A percentile compares a stretch with the other conserved stretches of the same genome.
Evolutionary conservation across 1,140 invertebrate species (phyloP).

Genomic region (Pollicipes pollicipes): DNA sequence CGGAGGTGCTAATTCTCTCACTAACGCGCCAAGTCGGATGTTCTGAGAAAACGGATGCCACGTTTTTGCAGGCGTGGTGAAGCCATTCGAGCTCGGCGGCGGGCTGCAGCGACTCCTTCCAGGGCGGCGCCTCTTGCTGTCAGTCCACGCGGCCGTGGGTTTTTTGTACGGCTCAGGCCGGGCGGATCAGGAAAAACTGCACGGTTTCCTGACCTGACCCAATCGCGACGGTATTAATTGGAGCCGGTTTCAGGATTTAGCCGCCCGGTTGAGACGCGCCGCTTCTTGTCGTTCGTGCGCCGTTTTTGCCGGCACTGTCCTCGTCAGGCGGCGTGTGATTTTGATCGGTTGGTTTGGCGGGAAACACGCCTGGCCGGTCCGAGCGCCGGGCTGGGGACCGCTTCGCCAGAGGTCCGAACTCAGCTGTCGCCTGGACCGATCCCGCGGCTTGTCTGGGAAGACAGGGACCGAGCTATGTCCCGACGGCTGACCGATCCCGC

Average conservation of each 20-base stretch:
- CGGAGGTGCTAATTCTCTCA: not conserved
- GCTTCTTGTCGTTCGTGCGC: not conserved
- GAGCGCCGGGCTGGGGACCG: too few relatives aligned
- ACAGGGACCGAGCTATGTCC: too few relatives aligned
- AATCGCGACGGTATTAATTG: not conserved
- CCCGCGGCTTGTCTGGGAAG: too few relatives aligned
- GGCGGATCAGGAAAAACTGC: not conserved
- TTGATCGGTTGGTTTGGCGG: not conserved
- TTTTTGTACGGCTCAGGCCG: not conserved
- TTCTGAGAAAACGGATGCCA: not conserved
- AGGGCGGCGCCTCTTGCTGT: too few relatives aligned
- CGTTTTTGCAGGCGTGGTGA: not conserved
- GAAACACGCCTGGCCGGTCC: not conserved
- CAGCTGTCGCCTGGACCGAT: too few relatives aligned
- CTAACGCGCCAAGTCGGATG: not conserved
- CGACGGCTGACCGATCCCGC: too few relatives aligned
- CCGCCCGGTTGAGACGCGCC: not conserved
- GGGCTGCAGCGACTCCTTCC: not conserved
- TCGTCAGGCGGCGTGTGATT: too few relatives aligned
- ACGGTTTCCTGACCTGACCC: not conserved
- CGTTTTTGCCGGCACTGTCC: too few relatives aligned
- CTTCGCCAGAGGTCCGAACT: too few relatives aligned
- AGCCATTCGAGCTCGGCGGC: not conserved
- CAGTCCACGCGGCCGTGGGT: too few relatives aligned
- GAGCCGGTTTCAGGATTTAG: not conserved